Base-by-base conservation (phyloP, 1,140 invertebrate species). In the Drosophila navojoa region DNA sequence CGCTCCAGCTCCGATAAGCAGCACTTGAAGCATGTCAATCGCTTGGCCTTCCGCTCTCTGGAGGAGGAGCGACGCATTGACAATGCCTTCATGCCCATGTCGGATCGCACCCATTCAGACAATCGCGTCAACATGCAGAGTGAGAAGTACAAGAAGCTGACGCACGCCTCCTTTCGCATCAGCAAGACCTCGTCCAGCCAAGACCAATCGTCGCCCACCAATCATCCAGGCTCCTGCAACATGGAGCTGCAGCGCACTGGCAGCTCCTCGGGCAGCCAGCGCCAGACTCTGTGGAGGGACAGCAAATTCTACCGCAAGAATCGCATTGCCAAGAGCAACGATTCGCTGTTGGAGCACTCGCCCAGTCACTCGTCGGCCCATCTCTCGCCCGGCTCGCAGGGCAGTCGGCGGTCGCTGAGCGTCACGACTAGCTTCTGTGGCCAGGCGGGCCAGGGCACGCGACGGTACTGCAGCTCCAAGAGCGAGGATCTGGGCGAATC, bases 61-160 rank as follows among this genome's bases (percentile, higher is more conserved):
- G 91, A 92, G 70, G 91, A 92, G 68, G 91, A 92, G 67, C 90
- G 91, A 0, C 90, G 91, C 44, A 92, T 92, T 19, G 91, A 92
- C n/a, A 92, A 86, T 5, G 91, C 91, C 45, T 92, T 92, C 32
- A 77, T 90, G 63, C 91, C 91, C 13, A 92, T 92, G 67, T 63
- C 73, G 1, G 91, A 92, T 77, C 91, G 91, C 53, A 92, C 91
- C n/a, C 84, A 91, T 40, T 92, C 91, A n/a, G 91, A 92, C 58
- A 91, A 92, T 77, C 85, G 90, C 25, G 91, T 92, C 25, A 91
- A 92, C 16, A 85, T 90, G 77, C 91, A 92, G 59, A 89, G 80
- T 27, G 91, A 92, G 54, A 92, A 92, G 58, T 92, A 92, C 38
- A 92, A 92, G 54, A 92, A 92, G 58, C 71, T 92, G 7, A 92